Conservation (phyloP, 2,113 vertebrate species). For the Myocastor coypus region DNA sequence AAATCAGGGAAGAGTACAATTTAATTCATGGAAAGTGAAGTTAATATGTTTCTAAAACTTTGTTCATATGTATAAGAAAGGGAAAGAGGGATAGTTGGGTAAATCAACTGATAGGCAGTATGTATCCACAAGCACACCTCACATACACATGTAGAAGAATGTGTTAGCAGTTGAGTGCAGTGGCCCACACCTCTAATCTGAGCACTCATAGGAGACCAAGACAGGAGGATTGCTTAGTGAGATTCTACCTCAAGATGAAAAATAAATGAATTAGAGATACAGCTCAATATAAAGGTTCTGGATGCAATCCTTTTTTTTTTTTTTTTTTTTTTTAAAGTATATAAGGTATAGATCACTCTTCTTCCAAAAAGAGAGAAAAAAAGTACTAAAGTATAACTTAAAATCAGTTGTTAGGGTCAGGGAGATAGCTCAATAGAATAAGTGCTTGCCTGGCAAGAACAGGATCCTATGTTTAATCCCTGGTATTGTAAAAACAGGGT, state of each 20-base stretch:
- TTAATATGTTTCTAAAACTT: slow-evolving; percentile 1
- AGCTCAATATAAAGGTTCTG: not conserved
- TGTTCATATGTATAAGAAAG: not conserved
- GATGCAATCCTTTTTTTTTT: not conserved
- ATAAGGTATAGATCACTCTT: not conserved
- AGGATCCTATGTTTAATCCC: too few relatives aligned
- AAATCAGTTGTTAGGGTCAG: not conserved
- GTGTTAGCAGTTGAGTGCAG: not conserved
- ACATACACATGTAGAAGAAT: not conserved
- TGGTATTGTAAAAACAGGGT: not conserved
- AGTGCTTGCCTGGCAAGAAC: too few relatives aligned
- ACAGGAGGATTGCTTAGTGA: not conserved
- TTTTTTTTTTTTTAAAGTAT: not conserved
- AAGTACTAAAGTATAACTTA: not conserved
- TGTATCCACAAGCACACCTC: not conserved
- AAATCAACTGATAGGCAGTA: not conserved
- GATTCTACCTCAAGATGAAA: not conserved
- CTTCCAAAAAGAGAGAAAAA: too few relatives aligned
- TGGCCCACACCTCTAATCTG: not conserved
- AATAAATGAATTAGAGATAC: not conserved
- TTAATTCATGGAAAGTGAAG: not conserved
- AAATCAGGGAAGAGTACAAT: not conserved
- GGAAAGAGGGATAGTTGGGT: not conserved
- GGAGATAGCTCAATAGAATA: too few relatives aligned
- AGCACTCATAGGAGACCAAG: not conserved